These are phyloP conservation scores for Nothoprocta pentlandii DNA, from an alignment of 2,113 vertebrate species.

Conservation along the genomic window DNA sequence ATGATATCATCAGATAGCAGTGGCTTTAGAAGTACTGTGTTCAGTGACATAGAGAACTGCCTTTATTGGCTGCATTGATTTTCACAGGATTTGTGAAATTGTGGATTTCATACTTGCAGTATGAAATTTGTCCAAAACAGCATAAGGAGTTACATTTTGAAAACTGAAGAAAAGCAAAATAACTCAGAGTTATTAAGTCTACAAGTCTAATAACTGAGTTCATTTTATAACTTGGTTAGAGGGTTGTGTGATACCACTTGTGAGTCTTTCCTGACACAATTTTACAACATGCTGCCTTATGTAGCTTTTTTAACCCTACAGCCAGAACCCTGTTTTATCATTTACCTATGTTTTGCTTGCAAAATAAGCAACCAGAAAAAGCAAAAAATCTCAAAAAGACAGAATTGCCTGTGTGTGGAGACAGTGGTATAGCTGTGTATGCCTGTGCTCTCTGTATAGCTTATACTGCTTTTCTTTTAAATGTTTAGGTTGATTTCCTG, in stretches of 20 bases:
- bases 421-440: neutral
- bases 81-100: neutral
- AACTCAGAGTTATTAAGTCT: neutral
- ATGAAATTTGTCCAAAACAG: neutral
- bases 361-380: constrained; percentile 23
- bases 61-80: neutral
- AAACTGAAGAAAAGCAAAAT: neutral
- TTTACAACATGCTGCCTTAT: neutral
- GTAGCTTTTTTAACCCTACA: constrained; percentile 13
- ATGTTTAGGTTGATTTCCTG: constrained; percentile 49
- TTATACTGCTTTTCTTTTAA: constrained; percentile 30
- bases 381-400: constrained; percentile 10
- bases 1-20: neutral
- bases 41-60: neutral
- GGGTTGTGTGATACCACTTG: neutral
- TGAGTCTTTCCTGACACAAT: neutral
- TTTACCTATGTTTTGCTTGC: neutral
- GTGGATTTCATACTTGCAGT: neutral
- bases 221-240: neutral
- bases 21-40: neutral
- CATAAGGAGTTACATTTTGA: neutral
- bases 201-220: neutral
- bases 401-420: neutral
- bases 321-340: neutral
- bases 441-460: neutral